Conservation (phyloP, 2,113 vertebrate species). For the Odobenus rosmarus region DNA sequence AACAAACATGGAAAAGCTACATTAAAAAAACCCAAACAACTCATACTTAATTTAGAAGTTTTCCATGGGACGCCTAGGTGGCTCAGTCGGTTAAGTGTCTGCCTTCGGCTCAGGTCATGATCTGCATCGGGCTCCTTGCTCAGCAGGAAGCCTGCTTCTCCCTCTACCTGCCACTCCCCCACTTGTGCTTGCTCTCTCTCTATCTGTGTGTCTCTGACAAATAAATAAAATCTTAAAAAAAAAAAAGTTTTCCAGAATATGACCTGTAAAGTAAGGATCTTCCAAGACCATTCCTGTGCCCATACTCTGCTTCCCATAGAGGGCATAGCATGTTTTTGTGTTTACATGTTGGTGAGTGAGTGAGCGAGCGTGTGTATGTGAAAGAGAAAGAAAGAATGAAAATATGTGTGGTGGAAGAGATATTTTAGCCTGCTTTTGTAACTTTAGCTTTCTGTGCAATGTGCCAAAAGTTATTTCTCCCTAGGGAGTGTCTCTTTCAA, state of each 20-base stretch:
- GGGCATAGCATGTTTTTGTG: background rate
- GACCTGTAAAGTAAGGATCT: slow-evolving; percentile 36
- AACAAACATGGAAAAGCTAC: too few species aligned
- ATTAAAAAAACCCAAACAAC: background rate
- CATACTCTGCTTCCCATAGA: background rate
- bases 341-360: slow-evolving; percentile 3
- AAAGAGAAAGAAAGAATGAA: slow-evolving; percentile 25
- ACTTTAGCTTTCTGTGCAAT: slow-evolving; percentile 83
- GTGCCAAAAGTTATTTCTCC: slow-evolving; percentile 87
- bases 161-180: too few species aligned
- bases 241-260: background rate
- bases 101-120: too few species aligned
- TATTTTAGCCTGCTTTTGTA: slow-evolving; percentile 85
- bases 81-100: too few species aligned
- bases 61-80: background rate
- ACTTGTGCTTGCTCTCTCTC: too few species aligned
- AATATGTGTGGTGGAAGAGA: slow-evolving; percentile 78
- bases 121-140: too few species aligned
- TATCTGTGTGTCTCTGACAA: too few species aligned
- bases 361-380: background rate
- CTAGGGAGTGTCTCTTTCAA: slow-evolving; percentile 86
- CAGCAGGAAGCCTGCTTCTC: too few species aligned
- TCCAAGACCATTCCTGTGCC: background rate
- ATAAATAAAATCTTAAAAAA: too few species aligned
- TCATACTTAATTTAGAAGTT: slow-evolving; percentile 49